Percentiles rank a stretch among this genome's conserved stretches.
phyloP scores from a whole-genome alignment of 2,888 invertebrate genomes.

The Leptarthrus brevirostris region DNA sequence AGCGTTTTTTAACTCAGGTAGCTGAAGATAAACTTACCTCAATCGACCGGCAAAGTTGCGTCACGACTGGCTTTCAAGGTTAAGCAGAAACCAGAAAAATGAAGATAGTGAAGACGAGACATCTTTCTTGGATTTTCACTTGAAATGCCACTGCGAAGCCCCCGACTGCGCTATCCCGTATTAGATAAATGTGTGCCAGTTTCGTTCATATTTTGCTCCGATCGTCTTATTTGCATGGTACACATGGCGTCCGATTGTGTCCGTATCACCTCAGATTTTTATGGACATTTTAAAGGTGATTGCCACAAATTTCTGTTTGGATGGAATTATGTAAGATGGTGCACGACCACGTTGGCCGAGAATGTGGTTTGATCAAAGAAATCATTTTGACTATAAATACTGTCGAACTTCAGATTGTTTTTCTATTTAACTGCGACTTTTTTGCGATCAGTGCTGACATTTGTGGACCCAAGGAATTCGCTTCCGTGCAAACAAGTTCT shows the following conservation, averaged over 20 bases:
- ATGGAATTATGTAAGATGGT: constrained; percentile 5
- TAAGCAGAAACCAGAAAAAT: constrained; percentile 24
- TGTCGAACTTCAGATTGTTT: no score
- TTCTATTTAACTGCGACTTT: no score
- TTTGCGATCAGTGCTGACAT: no score
- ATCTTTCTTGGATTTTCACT: constrained; percentile 29
- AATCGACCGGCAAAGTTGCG: constrained; percentile 1
- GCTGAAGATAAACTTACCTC: not conserved
- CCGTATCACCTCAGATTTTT: constrained; percentile 19
- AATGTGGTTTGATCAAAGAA: no score
- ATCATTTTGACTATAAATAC: no score
- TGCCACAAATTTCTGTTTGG: constrained; percentile 19
- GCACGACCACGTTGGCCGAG: not conserved
- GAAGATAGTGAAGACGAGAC: constrained; percentile 29
- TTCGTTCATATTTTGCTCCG: constrained; percentile 10
- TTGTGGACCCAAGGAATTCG: no score
- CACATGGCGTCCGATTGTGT: constrained; percentile 1
- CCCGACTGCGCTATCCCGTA: not conserved
- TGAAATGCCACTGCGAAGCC: constrained; percentile 14
- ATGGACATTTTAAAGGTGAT: constrained; percentile 33
- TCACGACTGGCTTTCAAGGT: constrained; percentile 26
- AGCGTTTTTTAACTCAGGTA: not conserved
- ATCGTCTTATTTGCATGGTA: constrained; percentile 23
- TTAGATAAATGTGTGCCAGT: constrained; percentile 30
- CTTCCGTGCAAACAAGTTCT: no score